Conservation (phyloP, 2,888 invertebrate genomes). For the Diplazon laetatorius region DNA sequence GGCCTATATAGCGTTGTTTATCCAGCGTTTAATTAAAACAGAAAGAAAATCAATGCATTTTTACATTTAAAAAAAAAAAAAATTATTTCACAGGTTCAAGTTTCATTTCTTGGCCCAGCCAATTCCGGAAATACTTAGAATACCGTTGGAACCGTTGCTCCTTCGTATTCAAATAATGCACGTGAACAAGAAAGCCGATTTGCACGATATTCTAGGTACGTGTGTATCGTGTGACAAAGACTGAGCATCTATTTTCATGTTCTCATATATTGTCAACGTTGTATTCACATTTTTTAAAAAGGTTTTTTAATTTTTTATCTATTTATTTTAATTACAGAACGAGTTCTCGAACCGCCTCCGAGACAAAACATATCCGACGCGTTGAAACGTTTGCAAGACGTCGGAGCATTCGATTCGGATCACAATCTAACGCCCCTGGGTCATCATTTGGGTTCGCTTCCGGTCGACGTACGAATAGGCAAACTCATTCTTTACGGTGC, state of each 20-base stretch:
- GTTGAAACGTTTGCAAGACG: constrained; percentile 88
- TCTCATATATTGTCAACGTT: too few relatives aligned
- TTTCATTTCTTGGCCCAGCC: constrained; percentile 89
- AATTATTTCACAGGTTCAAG: constrained; percentile 82
- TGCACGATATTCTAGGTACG: constrained; percentile 84
- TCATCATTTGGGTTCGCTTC: constrained; percentile 93
- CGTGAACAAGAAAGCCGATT: constrained; percentile 78
- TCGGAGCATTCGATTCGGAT: constrained; percentile 91
- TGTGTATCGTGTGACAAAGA: too few relatives aligned
- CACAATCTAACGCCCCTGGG: constrained; percentile 92
- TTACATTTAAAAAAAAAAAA: constrained; percentile 20
- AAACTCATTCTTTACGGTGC: constrained; percentile 96
- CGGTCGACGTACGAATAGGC: constrained; percentile 96
- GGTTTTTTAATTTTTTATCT: not conserved
- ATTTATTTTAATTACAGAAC: constrained; percentile 81
- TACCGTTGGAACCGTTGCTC: constrained; percentile 92
- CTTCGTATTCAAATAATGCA: constrained; percentile 89
- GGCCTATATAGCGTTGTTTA: too few relatives aligned
- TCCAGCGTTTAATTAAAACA: too few relatives aligned
- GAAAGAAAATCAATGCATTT: too few relatives aligned
- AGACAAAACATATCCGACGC: constrained; percentile 88
- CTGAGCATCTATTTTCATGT: too few relatives aligned
- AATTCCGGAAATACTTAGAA: constrained; percentile 94
- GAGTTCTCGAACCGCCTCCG: constrained; percentile 89
- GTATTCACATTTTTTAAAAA: too few relatives aligned